A percentile compares a stretch with the other conserved stretches of the same genome.
phyloP scores from a whole-genome alignment of 2,113 vertebrate species.

The Cochlearius cochlearius region DNA sequence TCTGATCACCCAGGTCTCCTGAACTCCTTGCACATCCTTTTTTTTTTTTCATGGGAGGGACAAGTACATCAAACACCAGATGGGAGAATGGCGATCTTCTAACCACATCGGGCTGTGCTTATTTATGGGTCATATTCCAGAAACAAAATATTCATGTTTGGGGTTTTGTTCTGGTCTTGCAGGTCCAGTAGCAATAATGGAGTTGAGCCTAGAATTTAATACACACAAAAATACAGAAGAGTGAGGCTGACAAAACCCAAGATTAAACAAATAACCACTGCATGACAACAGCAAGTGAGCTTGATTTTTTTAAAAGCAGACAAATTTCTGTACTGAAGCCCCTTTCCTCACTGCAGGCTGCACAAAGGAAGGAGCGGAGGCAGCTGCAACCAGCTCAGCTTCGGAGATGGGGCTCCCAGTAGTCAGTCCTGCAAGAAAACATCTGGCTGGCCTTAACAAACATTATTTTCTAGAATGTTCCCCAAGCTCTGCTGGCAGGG shows the following conservation, averaged over 20 bases:
- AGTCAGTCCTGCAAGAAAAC: not conserved
- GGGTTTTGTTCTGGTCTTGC: not conserved
- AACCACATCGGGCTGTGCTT: not conserved
- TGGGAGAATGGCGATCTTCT: not conserved
- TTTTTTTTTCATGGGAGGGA: not conserved
- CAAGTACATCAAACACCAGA: not conserved
- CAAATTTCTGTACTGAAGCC: not conserved
- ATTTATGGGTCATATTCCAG: not conserved
- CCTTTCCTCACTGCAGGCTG: not conserved
- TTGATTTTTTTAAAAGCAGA: not conserved
- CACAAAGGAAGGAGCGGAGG: not conserved
- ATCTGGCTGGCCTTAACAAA: not conserved
- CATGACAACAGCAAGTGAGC: not conserved
- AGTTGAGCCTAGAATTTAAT: not conserved
- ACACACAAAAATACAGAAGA: not conserved
- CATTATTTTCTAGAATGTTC: conserved; percentile 32
- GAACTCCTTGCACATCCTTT: not conserved
- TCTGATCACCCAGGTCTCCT: not conserved
- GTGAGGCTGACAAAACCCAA: not conserved
- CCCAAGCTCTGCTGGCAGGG: not conserved
- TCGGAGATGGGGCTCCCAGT: not conserved
- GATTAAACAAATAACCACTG: not conserved
- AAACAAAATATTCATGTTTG: not conserved
- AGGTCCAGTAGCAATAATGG: not conserved
- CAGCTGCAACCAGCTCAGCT: not conserved